phyloP scores from a whole-genome alignment of 2,888 invertebrate genomes.

The Acanthosepion pharaonis region DNA sequence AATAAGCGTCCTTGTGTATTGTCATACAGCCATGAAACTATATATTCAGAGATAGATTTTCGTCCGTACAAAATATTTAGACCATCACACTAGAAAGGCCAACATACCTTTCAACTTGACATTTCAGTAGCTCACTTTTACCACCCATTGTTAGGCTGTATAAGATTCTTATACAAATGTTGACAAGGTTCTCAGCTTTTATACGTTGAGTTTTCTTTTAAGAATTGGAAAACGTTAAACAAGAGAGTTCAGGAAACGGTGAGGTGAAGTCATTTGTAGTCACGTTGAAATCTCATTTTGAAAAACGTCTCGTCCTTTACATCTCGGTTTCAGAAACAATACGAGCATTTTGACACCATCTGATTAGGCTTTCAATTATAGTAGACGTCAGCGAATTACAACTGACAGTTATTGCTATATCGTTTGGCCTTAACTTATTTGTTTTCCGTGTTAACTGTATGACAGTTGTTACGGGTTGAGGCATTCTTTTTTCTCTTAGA shows the following conservation, averaged over 20 bases:
- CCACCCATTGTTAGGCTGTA: neutral
- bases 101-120: neutral
- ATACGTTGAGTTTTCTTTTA: neutral
- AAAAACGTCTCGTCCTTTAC: neutral
- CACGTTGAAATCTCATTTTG: neutral
- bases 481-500: neutral
- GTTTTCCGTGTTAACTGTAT: neutral
- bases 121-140: neutral
- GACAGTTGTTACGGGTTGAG: too few relatives aligned
- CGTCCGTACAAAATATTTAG: too few relatives aligned
- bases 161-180: neutral
- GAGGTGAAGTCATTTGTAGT: neutral
- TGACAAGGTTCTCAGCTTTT: neutral
- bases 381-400: neutral
- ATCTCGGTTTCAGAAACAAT: neutral
- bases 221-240: neutral
- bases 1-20: too few relatives aligned
- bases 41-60: too few relatives aligned
- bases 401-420: neutral
- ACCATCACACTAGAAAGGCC: neutral
- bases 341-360: neutral
- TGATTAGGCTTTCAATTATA: neutral
- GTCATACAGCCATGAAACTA: too few relatives aligned
- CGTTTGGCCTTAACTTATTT: neutral
- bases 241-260: neutral